Evolutionary conservation across 2,113 vertebrate genomes (phyloP).

Genomic region (Siniperca chuatsi): DNA sequence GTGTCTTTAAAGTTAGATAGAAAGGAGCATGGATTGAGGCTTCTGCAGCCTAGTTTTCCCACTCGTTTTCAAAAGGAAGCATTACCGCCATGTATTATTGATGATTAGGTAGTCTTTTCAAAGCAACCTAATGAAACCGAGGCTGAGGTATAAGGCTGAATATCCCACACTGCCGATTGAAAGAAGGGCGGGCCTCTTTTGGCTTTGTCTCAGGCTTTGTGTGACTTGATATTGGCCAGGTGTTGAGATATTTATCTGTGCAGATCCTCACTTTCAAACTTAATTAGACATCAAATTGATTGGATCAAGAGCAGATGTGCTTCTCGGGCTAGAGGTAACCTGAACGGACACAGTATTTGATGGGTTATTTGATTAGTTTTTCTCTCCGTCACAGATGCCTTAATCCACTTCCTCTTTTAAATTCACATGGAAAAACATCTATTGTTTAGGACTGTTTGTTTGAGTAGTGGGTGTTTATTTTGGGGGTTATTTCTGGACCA

Average conservation of each 20-base stretch:
- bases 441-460: constrained; percentile 23
- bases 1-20: constrained; percentile 18
- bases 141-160: constrained; percentile 12
- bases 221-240: constrained; percentile 48
- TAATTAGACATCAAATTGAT: constrained; percentile 69
- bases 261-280: constrained; percentile 62
- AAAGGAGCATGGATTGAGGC: neutral
- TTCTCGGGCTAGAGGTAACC: constrained; percentile 36
- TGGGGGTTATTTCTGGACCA: constrained; percentile 5
- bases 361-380: constrained; percentile 47
- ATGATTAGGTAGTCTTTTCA: constrained; percentile 32
- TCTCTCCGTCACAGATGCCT: neutral
- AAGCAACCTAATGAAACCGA: constrained; percentile 11
- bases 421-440: neutral
- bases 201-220: constrained; percentile 34
- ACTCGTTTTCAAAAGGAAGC: constrained; percentile 27
- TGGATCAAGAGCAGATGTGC: constrained; percentile 63
- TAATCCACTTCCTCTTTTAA: constrained; percentile 52
- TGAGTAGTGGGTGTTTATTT: constrained; percentile 7
- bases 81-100: constrained; percentile 34
- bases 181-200: neutral
- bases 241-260: constrained; percentile 49
- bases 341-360: constrained; percentile 33
- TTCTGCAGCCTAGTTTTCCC: neutral
- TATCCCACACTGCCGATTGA: neutral